phyloP scores from a whole-genome alignment of 2,797 vertebrate species.

The Lutjanus campechanus region DNA sequence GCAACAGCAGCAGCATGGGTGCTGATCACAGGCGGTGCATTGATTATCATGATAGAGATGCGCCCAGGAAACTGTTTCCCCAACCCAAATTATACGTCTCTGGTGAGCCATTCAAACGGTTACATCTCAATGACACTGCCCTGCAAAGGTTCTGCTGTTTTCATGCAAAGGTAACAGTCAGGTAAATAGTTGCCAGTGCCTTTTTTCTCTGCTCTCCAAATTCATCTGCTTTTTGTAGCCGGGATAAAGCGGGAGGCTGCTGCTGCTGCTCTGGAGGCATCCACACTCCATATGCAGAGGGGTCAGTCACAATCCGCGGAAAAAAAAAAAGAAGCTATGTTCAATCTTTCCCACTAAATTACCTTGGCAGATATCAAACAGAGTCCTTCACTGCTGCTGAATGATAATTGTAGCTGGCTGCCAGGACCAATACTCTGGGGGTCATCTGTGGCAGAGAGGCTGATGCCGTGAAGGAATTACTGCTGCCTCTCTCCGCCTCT shows the following conservation, averaged over 20 bases:
- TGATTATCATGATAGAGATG: slow-evolving; percentile 33
- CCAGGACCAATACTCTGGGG: slow-evolving; percentile 74
- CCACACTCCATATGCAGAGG: slow-evolving; percentile 59
- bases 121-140: neutral
- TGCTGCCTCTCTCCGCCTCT: slow-evolving; percentile 34
- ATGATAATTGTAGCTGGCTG: slow-evolving; percentile 82
- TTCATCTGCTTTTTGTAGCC: neutral
- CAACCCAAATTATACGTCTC: neutral
- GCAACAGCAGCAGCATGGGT: slow-evolving; percentile 1
- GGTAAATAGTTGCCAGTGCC: slow-evolving; percentile 21
- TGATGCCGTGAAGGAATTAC: slow-evolving; percentile 58
- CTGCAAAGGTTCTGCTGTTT: neutral
- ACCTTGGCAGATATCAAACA: slow-evolving; percentile 83
- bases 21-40: slow-evolving; percentile 27
- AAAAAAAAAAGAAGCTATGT: slow-evolving; percentile 33
- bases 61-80: neutral
- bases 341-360: slow-evolving; percentile 86
- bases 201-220: neutral
- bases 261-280: slow-evolving; percentile 42
- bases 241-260: slow-evolving; percentile 18
- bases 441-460: slow-evolving; percentile 71
- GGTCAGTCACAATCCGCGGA: slow-evolving; percentile 55
- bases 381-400: slow-evolving; percentile 75
- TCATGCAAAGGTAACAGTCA: neutral
- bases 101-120: neutral